phyloP scores from a whole-genome alignment of 2,888 invertebrate species.

The Mantis religiosa region DNA sequence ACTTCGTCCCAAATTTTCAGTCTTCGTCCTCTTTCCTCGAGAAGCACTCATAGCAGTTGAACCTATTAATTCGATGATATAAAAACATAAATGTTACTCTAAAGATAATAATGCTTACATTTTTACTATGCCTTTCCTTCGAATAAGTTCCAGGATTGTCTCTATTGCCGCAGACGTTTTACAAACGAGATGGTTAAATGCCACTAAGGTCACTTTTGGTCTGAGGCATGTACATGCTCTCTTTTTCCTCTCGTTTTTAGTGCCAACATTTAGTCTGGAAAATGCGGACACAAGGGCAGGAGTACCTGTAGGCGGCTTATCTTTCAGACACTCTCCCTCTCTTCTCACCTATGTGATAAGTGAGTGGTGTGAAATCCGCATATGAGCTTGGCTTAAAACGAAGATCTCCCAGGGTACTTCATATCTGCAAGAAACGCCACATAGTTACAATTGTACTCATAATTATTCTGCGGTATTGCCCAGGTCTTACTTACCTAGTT shows the following conservation, averaged over 20 bases:
- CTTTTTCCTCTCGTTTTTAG: neutral
- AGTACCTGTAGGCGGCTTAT: neutral
- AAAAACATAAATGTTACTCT: too few species aligned
- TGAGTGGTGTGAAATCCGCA: neutral
- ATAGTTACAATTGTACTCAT: neutral
- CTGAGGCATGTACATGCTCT: neutral
- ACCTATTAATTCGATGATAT: too few species aligned
- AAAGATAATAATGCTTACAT: too few species aligned
- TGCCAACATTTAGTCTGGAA: neutral
- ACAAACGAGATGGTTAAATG: neutral
- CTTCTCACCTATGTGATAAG: neutral
- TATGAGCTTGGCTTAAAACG: neutral
- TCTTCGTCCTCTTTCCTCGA: too few species aligned
- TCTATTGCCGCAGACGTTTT: too few species aligned
- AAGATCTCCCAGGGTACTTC: neutral
- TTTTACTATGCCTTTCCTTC: too few species aligned
- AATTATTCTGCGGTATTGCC: too few species aligned
- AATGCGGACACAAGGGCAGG: neutral
- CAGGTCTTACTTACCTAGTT: too few species aligned
- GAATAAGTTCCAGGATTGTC: too few species aligned
- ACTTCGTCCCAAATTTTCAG: too few species aligned
- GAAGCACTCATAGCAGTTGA: too few species aligned
- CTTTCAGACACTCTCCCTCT: neutral
- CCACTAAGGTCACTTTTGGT: neutral
- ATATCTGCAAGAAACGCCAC: neutral